Evolutionary conservation across 2,888 invertebrate species (phyloP), one percentile per base, ranked within the genome.

Genomic region (Lissonota sp.): DNA sequence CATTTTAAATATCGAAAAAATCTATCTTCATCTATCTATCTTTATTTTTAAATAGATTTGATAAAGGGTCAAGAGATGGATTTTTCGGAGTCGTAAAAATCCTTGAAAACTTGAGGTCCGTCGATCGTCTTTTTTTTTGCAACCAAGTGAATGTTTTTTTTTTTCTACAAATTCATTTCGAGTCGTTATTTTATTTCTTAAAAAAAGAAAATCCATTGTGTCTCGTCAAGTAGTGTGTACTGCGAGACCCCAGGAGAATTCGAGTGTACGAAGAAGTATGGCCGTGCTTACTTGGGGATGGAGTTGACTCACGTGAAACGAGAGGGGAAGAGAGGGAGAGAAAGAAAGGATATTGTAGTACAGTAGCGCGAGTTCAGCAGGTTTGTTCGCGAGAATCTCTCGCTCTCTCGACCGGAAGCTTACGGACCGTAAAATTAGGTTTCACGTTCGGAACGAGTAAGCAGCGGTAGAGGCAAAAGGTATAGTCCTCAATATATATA

Each of bases 391-490:
- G 81, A 67, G 72, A 79, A 67, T 55, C 51, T 46, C 40, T 37
- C 37, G 60, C 76, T 76, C 79, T 76, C 73, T 79, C 69, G 73
- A 80, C 66, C 82, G 75, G 80, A 82, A 84, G 81, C 84, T 84
- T 83, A 82, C 86, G 84, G 73, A 83, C 84, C 86, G 86, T 86
- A 86, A 86, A 86, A 86, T 86, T 85, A 85, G 85, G 82, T 86
- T 86, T 83, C 82, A 80, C 82, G 84, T 80, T 84, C 76, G 76
- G 71, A 74, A 69, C 73, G 74, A 77, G 82, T 80, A 79, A 81
- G 74, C 77, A 75, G 69, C 76, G 63, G 42, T 69, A 62, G 67
- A 42, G 70, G 75, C 63, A 64, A 26, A 26, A 46, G 51, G 74
- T 62, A 64, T n/a, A 55, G 63, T 10, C 44, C 26, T 49, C 42